These are phyloP conservation scores for Atopsyche davidsoni DNA, from an alignment of 1,140 invertebrate species.

Conservation along the genomic window DNA sequence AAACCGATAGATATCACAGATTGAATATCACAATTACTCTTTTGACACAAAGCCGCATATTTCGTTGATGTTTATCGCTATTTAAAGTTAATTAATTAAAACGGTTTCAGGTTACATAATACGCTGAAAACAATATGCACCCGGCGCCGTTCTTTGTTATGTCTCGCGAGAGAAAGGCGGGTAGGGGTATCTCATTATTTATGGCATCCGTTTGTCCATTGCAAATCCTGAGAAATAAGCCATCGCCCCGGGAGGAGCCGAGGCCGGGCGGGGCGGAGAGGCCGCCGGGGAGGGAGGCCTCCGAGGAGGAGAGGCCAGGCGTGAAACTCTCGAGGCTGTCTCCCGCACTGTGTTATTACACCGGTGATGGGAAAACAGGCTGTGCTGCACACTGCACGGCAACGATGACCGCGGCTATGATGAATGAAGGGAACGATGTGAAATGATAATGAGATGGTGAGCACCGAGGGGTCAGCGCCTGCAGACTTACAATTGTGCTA, in stretches of 20 bases:
- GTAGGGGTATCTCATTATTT: slow-evolving; percentile 26
- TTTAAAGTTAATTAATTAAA: no score
- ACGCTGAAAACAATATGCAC: no score
- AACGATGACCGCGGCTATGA: not conserved
- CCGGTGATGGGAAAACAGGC: not conserved
- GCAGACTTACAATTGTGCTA: no score
- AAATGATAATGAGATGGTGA: not conserved
- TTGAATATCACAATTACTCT: no score
- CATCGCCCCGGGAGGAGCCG: slow-evolving; percentile 11
- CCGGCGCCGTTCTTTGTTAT: no score
- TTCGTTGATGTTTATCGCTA: no score
- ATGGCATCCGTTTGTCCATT: slow-evolving; percentile 28
- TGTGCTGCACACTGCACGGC: not conserved
- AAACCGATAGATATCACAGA: no score
- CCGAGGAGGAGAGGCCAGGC: slow-evolving; percentile 9
- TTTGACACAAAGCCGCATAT: no score
- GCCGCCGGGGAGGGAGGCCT: slow-evolving; percentile 13
- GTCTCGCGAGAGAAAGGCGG: slow-evolving; percentile 9
- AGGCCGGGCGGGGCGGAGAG: not conserved
- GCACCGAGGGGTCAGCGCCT: not conserved
- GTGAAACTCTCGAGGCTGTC: slow-evolving; percentile 16
- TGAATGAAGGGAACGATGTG: slow-evolving; percentile 8
- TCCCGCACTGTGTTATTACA: slow-evolving; percentile 16
- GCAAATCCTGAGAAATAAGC: slow-evolving; percentile 21
- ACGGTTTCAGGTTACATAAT: no score